phyloP scores from a whole-genome alignment of 2,888 invertebrate genomes.

The Tholera decimalis region DNA sequence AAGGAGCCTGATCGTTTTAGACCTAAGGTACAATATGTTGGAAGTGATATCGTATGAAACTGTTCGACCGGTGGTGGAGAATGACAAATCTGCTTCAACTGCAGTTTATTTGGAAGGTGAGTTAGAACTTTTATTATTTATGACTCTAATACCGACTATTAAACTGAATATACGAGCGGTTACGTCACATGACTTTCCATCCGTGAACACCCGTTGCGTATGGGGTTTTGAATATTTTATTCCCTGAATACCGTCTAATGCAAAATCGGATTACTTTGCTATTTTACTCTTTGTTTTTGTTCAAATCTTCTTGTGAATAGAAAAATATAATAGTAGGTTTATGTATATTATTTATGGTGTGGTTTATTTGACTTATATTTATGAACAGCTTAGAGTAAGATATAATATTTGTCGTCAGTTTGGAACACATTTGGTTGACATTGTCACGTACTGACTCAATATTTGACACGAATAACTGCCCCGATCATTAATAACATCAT shows the following conservation, averaged over 20 bases:
- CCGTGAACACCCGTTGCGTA: constrained; percentile 49
- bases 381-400: background rate
- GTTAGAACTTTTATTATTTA: constrained; percentile 79
- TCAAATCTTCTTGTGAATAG: constrained; percentile 40
- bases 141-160: constrained; percentile 64
- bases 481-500: constrained; percentile 25
- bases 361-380: constrained; percentile 23
- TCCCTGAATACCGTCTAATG: constrained; percentile 44
- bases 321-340: constrained; percentile 33
- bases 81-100: constrained; percentile 94
- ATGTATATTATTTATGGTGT: constrained; percentile 20
- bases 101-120: constrained; percentile 95
- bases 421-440: background rate
- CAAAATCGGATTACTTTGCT: constrained; percentile 42
- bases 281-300: constrained; percentile 38
- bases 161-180: constrained; percentile 61
- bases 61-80: constrained; percentile 94
- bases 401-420: constrained; percentile 3
- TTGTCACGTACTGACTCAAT: constrained; percentile 1
- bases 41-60: constrained; percentile 95
- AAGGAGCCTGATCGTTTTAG: constrained; percentile 93
- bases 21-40: constrained; percentile 94
- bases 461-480: constrained; percentile 4
- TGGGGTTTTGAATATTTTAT: constrained; percentile 61
- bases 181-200: constrained; percentile 57